Percentiles rank a stretch among this genome's conserved stretches.
These are phyloP conservation scores for Darevskia mixta DNA, from an alignment of 2,797 vertebrate species.

Conservation along the genomic window DNA sequence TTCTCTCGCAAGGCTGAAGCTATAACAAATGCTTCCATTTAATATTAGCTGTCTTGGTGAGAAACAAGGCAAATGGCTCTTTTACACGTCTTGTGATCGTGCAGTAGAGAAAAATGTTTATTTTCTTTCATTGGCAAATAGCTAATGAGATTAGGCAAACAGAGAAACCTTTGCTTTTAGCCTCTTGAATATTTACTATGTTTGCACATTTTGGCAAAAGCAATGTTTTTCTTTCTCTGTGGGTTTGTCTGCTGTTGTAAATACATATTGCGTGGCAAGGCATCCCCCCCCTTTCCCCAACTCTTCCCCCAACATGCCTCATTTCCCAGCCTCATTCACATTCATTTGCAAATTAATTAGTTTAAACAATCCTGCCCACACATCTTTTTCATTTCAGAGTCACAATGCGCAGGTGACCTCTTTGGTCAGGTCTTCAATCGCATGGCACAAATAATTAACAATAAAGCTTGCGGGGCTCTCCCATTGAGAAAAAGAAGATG, in stretches of 20 bases:
- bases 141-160: constrained; percentile 44
- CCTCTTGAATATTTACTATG: constrained; percentile 43
- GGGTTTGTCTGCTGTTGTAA: constrained; percentile 48
- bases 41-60: not conserved
- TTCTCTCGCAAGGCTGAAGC: not conserved
- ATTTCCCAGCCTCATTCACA: constrained; percentile 1
- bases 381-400: constrained; percentile 51
- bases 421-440: constrained; percentile 51
- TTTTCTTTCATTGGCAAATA: constrained; percentile 60
- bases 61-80: constrained; percentile 32
- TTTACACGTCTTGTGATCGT: constrained; percentile 36
- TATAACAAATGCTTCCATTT: constrained; percentile 13
- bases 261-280: constrained; percentile 27
- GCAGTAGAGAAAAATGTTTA: constrained; percentile 47
- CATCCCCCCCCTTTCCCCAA: not conserved
- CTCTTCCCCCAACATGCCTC: constrained; percentile 15
- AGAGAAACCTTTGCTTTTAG: not conserved
- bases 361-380: constrained; percentile 34
- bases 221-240: constrained; percentile 27
- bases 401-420: constrained; percentile 48
- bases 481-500: constrained; percentile 44
- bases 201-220: constrained; percentile 62
- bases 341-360: constrained; percentile 55
- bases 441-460: constrained; percentile 54
- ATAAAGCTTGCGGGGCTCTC: constrained; percentile 9